Evolutionary conservation across 2,113 vertebrate genomes (phyloP).

Genomic region (Silurus meridionalis): DNA sequence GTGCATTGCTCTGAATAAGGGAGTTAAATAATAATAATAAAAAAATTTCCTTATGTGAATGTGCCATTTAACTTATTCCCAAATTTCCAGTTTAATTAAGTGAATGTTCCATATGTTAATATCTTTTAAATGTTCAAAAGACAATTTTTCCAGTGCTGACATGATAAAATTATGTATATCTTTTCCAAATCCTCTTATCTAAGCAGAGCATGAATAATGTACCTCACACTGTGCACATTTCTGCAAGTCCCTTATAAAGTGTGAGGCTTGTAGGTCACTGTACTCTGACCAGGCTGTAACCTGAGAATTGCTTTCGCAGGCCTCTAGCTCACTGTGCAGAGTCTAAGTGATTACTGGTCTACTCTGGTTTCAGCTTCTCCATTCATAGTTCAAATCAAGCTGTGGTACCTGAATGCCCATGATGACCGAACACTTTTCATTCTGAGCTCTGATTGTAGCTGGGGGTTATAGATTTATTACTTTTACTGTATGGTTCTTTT

Average conservation of each 20-base stretch:
- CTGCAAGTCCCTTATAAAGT: not conserved
- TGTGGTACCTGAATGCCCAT: not conserved
- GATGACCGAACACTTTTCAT: slow-evolving; percentile 41
- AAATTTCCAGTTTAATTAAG: no score
- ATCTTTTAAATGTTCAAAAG: no score
- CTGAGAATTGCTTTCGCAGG: slow-evolving; percentile 23
- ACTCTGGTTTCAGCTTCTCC: slow-evolving; percentile 58
- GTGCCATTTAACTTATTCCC: no score
- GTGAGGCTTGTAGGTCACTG: slow-evolving; percentile 1
- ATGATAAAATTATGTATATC: not conserved
- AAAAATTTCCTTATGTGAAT: no score
- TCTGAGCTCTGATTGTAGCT: slow-evolving; percentile 60
- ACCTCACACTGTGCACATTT: not conserved
- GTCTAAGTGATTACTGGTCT: slow-evolving; percentile 27
- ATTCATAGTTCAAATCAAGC: slow-evolving; percentile 28
- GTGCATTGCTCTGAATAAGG: no score
- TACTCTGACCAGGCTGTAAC: slow-evolving; percentile 38
- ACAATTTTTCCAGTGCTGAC: not conserved
- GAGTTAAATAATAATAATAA: no score
- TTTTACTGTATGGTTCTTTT: not conserved
- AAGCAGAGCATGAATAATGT: not conserved
- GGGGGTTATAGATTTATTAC: slow-evolving; percentile 26
- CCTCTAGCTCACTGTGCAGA: slow-evolving; percentile 26
- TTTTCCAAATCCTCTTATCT: not conserved
- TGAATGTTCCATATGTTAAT: no score